phyloP scores from a whole-genome alignment of 2,797 vertebrate species.

The Decapterus maruadsi region DNA sequence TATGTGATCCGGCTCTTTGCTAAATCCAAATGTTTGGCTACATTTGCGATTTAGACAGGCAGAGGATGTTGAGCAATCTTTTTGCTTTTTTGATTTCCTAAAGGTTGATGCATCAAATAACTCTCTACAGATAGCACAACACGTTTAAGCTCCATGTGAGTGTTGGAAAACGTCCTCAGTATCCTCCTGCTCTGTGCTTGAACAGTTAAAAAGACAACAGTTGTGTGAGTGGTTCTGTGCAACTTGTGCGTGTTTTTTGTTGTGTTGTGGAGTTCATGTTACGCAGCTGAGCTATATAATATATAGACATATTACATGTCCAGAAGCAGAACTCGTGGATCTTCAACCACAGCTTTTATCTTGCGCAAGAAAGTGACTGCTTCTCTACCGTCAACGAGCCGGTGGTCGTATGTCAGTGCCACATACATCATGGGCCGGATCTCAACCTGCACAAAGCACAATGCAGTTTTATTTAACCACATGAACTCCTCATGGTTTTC shows the following conservation, averaged over 20 bases:
- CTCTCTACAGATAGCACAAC: not conserved
- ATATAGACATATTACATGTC: slow-evolving; percentile 86
- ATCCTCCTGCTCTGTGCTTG: not conserved
- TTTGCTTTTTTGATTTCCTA: slow-evolving; percentile 5
- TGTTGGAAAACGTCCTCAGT: not conserved
- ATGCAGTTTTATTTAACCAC: not conserved
- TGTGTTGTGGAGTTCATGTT: slow-evolving; percentile 31
- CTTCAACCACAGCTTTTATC: slow-evolving; percentile 95
- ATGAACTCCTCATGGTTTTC: not conserved
- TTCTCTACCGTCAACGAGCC: slow-evolving; percentile 95
- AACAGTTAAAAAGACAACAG: slow-evolving; percentile 7
- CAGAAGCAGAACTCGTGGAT: slow-evolving; percentile 93
- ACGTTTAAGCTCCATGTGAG: not conserved
- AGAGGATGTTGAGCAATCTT: not conserved
- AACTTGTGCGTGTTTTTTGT: slow-evolving; percentile 30
- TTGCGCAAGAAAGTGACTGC: slow-evolving; percentile 95
- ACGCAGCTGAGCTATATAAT: slow-evolving; percentile 14
- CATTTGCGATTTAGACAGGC: not conserved
- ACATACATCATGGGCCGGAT: slow-evolving; percentile 96
- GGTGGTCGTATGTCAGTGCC: slow-evolving; percentile 95
- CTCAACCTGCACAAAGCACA: slow-evolving; percentile 85
- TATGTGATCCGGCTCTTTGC: not conserved
- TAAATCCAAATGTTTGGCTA: slow-evolving; percentile 4
- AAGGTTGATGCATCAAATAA: not conserved
- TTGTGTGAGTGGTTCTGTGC: slow-evolving; percentile 8